Base-by-base conservation (phyloP, 1,140 invertebrate species). In the Drosophila athabasca region DNA sequence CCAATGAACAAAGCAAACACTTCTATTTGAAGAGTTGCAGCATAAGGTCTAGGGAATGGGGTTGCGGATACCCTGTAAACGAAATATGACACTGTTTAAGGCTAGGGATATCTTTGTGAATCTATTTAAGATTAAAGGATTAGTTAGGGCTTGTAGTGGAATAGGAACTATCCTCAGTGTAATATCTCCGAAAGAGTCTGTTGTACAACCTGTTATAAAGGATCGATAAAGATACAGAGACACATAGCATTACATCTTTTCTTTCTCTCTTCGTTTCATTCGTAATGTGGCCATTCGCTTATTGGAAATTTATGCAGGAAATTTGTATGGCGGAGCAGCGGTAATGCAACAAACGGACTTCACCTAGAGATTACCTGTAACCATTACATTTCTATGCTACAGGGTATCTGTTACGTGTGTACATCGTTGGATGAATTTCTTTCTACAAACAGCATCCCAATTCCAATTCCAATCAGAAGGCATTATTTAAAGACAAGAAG, bases 1-100 rank as follows among this genome's bases (percentile, higher is more conserved):
- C 61, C 46, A 66, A 15, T 66, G 35, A 66, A 17, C 61, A 66
- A 44, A 44, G 35, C 61, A 65, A 66, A 65, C 11, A 65, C 35
- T 39, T 39, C 35, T 4, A 39, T 39, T 64, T 52, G 64, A 45
- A 19, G 22, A 51, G 17, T 31, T 31, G n/a, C 43, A 65, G 64
- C 51, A 46, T 46, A 65, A 52, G 24, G 24, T 26, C 24, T 26
- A 66, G 26, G 65, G 35, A 29, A 44, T 65, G 9, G 5, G 17
- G 17, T 19, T 19, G 17, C 17, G 17, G 24, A 50, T 66, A 65
- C 35, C 45, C 62, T 50, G 13, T 49, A 29, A 13, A 4, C 43
- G 55, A 62, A 60, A 48, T 35, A 35, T 35, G 8, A 35, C 9
- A 2, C 2, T 3, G 31, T 35, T 35, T 35, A 3, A 0, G 8